Percentiles rank a stretch among this genome's conserved stretches.
These are phyloP conservation scores for Chromobotia macracanthus DNA, from an alignment of 2,797 vertebrate genomes.

Conservation along the genomic window DNA sequence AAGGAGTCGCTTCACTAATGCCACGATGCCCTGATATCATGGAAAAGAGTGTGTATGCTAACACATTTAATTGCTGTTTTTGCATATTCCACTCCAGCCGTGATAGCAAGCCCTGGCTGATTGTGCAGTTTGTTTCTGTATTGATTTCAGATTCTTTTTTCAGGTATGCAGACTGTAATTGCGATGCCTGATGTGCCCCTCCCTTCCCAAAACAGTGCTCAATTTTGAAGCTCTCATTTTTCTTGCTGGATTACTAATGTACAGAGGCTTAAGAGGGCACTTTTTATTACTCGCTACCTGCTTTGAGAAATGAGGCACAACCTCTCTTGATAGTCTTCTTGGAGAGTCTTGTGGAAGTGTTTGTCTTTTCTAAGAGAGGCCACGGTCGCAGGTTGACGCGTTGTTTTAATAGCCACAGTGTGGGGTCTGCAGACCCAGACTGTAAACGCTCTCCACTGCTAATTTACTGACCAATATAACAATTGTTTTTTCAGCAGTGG, in stretches of 20 bases:
- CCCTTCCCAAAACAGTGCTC: conserved; percentile 76
- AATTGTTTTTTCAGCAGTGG: conserved; percentile 45
- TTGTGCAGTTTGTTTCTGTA: conserved; percentile 81
- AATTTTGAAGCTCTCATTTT: conserved; percentile 76
- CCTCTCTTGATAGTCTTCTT: conserved; percentile 74
- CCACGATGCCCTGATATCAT: conserved; percentile 83
- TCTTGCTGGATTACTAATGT: conserved; percentile 77
- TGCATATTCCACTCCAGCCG: conserved; percentile 83
- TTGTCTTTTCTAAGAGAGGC: conserved; percentile 72
- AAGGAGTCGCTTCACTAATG: conserved; percentile 79
- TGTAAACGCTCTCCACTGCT: conserved; percentile 72
- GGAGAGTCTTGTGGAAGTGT: conserved; percentile 72
- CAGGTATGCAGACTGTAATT: conserved; percentile 72
- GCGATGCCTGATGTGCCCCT: conserved; percentile 69
- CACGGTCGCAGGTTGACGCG: conserved; percentile 71
- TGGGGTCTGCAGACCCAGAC: conserved; percentile 67
- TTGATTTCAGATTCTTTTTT: conserved; percentile 73
- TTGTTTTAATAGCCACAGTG: conserved; percentile 63
- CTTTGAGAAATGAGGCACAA: conserved; percentile 80
- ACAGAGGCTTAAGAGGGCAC: conserved; percentile 72
- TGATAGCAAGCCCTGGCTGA: conserved; percentile 80
- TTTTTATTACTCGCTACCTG: conserved; percentile 80
- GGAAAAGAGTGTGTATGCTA: conserved; percentile 75
- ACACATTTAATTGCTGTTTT: conserved; percentile 86
- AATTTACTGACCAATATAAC: conserved; percentile 49